Evolutionary conservation across 2,888 invertebrate genomes (phyloP).

Genomic region (Erannis defoliaria): DNA sequence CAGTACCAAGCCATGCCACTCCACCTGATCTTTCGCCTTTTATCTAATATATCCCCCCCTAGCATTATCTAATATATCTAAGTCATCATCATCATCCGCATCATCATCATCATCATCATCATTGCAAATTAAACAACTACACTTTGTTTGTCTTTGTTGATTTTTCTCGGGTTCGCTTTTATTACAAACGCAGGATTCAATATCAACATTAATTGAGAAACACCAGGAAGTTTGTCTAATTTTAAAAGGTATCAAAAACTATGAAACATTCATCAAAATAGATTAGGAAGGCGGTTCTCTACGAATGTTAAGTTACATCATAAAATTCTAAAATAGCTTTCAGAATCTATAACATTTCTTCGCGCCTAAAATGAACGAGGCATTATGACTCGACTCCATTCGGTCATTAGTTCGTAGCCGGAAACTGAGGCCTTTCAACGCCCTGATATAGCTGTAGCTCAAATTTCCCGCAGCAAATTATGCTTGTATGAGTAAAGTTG

Average conservation of each 20-base stretch:
- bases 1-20: too few relatives aligned
- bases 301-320: neutral
- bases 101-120: too few relatives aligned
- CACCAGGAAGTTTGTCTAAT: neutral
- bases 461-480: constrained; percentile 13
- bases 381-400: constrained; percentile 23
- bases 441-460: constrained; percentile 11
- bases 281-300: neutral
- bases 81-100: too few relatives aligned
- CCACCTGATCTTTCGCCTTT: too few relatives aligned
- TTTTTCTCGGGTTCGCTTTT: neutral
- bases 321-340: constrained; percentile 10
- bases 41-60: too few relatives aligned
- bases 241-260: neutral
- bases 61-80: too few relatives aligned
- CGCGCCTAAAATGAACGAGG: constrained; percentile 17
- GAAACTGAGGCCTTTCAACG: constrained; percentile 27
- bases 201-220: neutral
- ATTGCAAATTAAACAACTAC: too few relatives aligned
- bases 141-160: too few relatives aligned
- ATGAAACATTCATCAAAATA: constrained; percentile 2
- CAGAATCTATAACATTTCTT: constrained; percentile 9
- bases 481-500: constrained; percentile 3
- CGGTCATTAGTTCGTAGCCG: constrained; percentile 27
- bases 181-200: neutral